Evolutionary conservation across 2,797 vertebrate genomes (phyloP), one percentile per base, ranked within the genome.

Genomic region (Coluber constrictor): DNA sequence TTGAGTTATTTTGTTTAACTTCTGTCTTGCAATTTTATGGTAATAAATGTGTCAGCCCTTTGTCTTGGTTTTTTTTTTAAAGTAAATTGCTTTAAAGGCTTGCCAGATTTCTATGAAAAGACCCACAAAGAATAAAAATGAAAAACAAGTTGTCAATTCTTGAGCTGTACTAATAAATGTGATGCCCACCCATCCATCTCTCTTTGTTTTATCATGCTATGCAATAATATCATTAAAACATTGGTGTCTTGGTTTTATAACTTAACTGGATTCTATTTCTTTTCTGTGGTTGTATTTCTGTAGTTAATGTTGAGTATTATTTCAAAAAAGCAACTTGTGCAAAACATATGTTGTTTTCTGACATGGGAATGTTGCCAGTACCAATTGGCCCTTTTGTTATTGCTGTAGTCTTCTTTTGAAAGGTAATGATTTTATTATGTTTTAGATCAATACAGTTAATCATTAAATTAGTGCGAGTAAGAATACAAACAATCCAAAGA

Each of bases 141-240:
- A 54, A 61, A 32, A 20, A 43, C 32, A 8, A 43, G 88, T 18
- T 55, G 13, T 56, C 27, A 57, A 5, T 20, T 89, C 55, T 37
- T 83, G 43, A 29, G 20, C 3, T 55, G 32, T 66, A 32, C 47
- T 89, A 89, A 91, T 61, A 61, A 89, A 91, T 86, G 16, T 56
- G 43, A 13, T 56, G 20, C 70, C 92, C 25, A 43, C 32, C 43
- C 55, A 91, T 27, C 61, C 47, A 74, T 54, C 90, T 86, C 95
- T 88, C 93, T 90, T 94, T 94, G 95, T 95, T 79, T 87, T 91
- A 90, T 63, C 57, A 86, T 90, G 79, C 87, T 89, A 89, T 93
- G 87, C 90, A 89, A 91, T 74, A 90, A 93, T 59, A 66, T 83
- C 90, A 93, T 91, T 91, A 91, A 91, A 93, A 91, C 18, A 79